Evolutionary conservation across 2,888 invertebrate genomes (phyloP).

Genomic region (Pachycephus smyrnensis): DNA sequence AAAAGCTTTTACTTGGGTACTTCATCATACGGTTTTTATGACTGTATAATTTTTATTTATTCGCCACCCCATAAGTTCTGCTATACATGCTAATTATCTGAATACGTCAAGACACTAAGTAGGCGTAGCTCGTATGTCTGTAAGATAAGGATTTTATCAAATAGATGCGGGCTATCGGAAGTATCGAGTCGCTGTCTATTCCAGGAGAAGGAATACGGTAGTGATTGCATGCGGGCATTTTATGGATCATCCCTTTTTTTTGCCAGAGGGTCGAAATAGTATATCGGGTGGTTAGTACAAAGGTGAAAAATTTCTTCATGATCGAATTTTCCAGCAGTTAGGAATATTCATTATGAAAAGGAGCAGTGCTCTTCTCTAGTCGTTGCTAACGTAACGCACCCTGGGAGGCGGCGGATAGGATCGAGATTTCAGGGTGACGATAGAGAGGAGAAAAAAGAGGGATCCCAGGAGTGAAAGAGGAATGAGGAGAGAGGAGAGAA

Average conservation of each 20-base stretch:
- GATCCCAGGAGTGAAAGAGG: not conserved
- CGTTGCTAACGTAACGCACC: not conserved
- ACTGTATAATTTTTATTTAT: too few species aligned
- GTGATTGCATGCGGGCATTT: not conserved
- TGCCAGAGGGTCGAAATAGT: not conserved
- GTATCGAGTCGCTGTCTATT: slow-evolving; percentile 49
- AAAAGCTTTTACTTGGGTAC: too few species aligned
- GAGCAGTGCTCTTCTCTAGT: not conserved
- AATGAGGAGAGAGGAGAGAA: slow-evolving; percentile 30
- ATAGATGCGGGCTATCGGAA: slow-evolving; percentile 63
- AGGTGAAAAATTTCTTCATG: not conserved
- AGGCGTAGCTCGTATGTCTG: too few species aligned
- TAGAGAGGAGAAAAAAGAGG: slow-evolving; percentile 38
- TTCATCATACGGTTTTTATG: too few species aligned
- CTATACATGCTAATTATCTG: too few species aligned
- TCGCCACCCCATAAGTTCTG: too few species aligned
- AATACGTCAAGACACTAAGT: too few species aligned
- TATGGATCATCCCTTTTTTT: slow-evolving; percentile 16
- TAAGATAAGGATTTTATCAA: too few species aligned
- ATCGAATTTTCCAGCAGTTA: not conserved
- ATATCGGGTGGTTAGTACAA: not conserved
- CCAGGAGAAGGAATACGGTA: not conserved
- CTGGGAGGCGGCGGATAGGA: slow-evolving; percentile 34
- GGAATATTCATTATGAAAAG: not conserved
- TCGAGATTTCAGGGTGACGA: slow-evolving; percentile 61